These are phyloP conservation scores for Tychaedon coryphoeus DNA, from an alignment of 2,113 vertebrate genomes.

Conservation along the genomic window DNA sequence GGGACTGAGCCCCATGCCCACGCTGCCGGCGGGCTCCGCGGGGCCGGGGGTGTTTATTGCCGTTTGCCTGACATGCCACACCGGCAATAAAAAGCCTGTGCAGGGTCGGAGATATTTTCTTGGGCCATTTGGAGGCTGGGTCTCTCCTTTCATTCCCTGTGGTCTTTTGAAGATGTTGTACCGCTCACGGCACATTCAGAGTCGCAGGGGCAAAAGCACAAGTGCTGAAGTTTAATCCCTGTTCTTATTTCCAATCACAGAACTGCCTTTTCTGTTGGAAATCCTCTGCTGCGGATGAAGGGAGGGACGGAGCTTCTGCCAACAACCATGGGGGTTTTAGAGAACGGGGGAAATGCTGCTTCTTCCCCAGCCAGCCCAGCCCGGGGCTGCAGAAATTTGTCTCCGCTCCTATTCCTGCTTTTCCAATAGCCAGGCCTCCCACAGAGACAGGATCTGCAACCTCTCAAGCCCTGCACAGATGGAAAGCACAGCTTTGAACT, in stretches of 20 bases:
- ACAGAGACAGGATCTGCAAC: conserved; percentile 19
- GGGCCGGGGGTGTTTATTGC: background rate
- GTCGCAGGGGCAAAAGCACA: background rate
- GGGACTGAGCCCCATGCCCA: too few species aligned
- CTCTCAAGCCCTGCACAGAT: conserved; percentile 5
- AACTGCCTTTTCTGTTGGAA: background rate
- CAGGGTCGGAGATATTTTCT: background rate
- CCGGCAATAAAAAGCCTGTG: conserved; percentile 4
- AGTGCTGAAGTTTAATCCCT: background rate
- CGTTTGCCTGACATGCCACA: conserved; percentile 8
- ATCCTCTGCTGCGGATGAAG: background rate
- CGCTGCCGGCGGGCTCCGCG: background rate
- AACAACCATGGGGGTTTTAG: background rate
- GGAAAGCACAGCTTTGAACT: background rate
- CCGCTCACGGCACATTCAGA: background rate
- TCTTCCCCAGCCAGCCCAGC: background rate
- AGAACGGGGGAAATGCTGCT: background rate
- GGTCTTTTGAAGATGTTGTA: background rate
- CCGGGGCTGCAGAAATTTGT: background rate
- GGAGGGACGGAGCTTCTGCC: background rate
- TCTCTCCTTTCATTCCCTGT: background rate
- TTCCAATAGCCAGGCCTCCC: conserved; percentile 50
- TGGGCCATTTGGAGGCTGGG: conserved; percentile 19
- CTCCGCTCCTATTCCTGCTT: background rate
- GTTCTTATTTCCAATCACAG: background rate